A percentile compares a stretch with the other conserved stretches of the same genome.
Evolutionary conservation across 1,140 invertebrate genomes (phyloP).

Genomic region (Bombus haemorrhoidalis): DNA sequence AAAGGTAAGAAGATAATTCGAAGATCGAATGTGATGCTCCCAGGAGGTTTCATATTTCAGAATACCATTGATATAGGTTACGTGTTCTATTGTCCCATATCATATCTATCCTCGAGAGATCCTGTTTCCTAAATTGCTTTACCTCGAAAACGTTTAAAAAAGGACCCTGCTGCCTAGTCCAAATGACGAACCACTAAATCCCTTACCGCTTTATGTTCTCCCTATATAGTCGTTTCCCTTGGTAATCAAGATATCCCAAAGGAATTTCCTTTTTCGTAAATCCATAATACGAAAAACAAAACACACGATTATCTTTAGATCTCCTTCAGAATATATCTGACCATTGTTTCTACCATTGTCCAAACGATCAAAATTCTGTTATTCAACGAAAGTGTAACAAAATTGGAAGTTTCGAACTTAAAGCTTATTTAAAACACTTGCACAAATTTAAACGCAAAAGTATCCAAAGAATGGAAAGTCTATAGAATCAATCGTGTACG

Average conservation of each 20-base stretch:
- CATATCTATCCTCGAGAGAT: too few relatives aligned
- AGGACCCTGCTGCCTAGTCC: not conserved
- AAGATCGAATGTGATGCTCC: not conserved
- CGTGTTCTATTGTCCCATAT: not conserved
- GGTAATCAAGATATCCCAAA: constrained; percentile 20
- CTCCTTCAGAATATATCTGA: not conserved
- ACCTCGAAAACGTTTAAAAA: not conserved
- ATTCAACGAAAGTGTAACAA: not conserved
- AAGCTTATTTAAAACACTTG: too few relatives aligned
- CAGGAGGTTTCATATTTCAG: not conserved
- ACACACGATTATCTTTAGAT: not conserved
- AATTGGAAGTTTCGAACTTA: not conserved
- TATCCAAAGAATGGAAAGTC: not conserved
- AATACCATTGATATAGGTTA: not conserved
- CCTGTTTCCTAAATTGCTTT: not conserved
- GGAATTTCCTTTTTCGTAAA: not conserved
- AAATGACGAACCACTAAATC: constrained; percentile 11
- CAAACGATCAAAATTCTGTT: too few relatives aligned
- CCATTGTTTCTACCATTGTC: not conserved
- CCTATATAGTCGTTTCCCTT: too few relatives aligned
- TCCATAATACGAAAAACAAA: not conserved
- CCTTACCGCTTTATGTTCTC: not conserved
- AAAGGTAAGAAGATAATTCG: not conserved
- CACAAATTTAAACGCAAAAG: fast-evolving
- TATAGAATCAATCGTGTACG: too few relatives aligned